These are phyloP conservation scores for Echiichthys vipera DNA, from an alignment of 2,797 vertebrate species.

Conservation along the genomic window DNA sequence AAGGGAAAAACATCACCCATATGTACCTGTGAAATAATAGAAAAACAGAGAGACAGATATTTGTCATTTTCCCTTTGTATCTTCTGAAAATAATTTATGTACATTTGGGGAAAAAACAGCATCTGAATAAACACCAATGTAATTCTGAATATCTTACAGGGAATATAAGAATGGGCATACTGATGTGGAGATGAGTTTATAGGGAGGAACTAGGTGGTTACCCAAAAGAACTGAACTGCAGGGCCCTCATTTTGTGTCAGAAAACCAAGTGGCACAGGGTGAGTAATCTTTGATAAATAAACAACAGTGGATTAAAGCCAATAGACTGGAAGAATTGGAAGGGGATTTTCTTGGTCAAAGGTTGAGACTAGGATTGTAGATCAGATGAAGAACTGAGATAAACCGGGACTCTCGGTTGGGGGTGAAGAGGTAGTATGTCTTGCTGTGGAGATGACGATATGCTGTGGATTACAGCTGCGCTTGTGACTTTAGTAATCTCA, in stretches of 20 bases:
- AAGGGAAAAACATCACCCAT: conserved; percentile 2
- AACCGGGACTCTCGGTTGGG: background rate
- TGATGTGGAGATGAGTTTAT: background rate
- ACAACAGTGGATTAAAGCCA: conserved; percentile 23
- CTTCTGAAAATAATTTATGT: background rate
- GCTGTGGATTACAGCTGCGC: conserved; percentile 69
- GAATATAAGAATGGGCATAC: background rate
- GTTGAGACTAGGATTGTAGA: conserved; percentile 13
- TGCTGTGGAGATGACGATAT: conserved; percentile 44
- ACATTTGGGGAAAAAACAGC: background rate
- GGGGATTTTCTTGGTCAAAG: conserved; percentile 26
- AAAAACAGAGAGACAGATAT: conserved; percentile 28
- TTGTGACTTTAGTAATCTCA: conserved; percentile 69
- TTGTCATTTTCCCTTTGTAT: background rate
- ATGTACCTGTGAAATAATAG: background rate
- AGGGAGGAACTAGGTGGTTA: background rate
- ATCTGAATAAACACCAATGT: background rate
- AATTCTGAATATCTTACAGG: background rate
- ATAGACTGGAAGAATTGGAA: conserved; percentile 11
- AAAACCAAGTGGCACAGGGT: conserved; percentile 25
- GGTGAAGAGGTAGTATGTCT: conserved; percentile 25
- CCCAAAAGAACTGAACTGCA: background rate
- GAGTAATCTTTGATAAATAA: conserved; percentile 27
- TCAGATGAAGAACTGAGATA: conserved; percentile 30
- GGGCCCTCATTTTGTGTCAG: background rate